phyloP scores from a whole-genome alignment of 2,797 vertebrate species.

The Anisognathus igniventris region DNA sequence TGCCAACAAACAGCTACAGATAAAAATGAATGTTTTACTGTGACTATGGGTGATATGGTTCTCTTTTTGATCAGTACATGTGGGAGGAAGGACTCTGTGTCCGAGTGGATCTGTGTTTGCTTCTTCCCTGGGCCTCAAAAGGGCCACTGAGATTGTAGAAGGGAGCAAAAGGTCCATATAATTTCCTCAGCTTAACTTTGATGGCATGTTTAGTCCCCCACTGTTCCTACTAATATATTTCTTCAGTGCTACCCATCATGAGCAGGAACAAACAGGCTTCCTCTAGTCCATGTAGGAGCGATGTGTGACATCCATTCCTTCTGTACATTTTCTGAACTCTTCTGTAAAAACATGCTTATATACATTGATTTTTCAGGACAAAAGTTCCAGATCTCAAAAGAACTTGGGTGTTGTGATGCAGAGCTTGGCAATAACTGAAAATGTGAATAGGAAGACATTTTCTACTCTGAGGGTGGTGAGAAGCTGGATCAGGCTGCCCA shows the following conservation, averaged over 20 bases:
- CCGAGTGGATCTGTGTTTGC: fast-evolving
- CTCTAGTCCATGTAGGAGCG: background rate
- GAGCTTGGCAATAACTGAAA: background rate
- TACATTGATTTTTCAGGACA: background rate
- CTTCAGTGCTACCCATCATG: background rate
- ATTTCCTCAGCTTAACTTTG: background rate
- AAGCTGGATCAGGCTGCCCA: background rate
- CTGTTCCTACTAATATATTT: background rate
- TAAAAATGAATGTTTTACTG: background rate
- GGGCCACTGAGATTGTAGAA: background rate
- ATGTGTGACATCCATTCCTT: background rate
- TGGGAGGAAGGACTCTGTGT: background rate
- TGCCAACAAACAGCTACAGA: background rate
- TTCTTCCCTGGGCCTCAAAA: background rate
- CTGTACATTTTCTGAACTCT: background rate
- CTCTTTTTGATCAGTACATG: background rate
- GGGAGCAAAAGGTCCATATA: background rate
- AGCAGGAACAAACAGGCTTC: background rate
- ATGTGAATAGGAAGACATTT: background rate
- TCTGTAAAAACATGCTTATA: background rate
- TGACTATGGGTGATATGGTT: background rate
- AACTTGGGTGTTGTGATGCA: background rate
- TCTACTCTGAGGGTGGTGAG: background rate
- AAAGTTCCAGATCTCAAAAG: background rate
- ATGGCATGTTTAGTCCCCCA: background rate